Percentiles rank a stretch among this genome's conserved stretches.
Evolutionary conservation across 2,797 vertebrate species (phyloP).

Genomic region (Peromyscus eremicus): DNA sequence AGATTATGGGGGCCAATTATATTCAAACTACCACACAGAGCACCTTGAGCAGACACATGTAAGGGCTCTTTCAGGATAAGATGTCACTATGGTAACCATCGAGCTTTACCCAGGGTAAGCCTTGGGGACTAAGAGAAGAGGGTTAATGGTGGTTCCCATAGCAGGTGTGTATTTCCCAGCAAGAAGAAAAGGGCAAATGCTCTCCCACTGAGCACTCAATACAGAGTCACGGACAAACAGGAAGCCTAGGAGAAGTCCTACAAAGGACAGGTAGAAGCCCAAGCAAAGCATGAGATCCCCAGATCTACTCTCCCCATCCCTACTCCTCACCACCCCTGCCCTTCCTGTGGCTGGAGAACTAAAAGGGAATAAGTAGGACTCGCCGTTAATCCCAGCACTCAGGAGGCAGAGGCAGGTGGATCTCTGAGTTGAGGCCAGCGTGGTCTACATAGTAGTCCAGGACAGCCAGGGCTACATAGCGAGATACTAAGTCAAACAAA

Average conservation of each 20-base stretch:
- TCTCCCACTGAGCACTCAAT: too few relatives aligned
- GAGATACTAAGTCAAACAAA: background rate
- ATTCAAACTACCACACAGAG: too few relatives aligned
- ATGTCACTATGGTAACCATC: background rate
- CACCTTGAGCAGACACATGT: background rate
- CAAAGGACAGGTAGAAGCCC: background rate
- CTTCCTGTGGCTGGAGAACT: background rate
- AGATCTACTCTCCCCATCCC: too few relatives aligned
- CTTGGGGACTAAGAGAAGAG: background rate
- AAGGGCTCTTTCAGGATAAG: background rate
- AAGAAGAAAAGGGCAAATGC: conserved; percentile 16
- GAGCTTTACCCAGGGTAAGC: background rate
- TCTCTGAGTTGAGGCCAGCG: background rate
- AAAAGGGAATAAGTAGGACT: background rate
- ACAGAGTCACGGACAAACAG: background rate
- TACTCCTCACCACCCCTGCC: background rate
- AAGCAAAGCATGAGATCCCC: background rate
- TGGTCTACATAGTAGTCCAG: background rate
- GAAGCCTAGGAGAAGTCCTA: background rate
- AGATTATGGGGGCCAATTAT: too few relatives aligned
- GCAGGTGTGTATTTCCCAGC: background rate
- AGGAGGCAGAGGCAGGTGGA: background rate
- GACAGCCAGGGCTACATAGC: background rate
- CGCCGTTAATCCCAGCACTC: background rate
- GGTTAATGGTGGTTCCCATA: background rate